phyloP scores from a whole-genome alignment of 2,113 vertebrate species.

The Asarcornis scutulata region DNA sequence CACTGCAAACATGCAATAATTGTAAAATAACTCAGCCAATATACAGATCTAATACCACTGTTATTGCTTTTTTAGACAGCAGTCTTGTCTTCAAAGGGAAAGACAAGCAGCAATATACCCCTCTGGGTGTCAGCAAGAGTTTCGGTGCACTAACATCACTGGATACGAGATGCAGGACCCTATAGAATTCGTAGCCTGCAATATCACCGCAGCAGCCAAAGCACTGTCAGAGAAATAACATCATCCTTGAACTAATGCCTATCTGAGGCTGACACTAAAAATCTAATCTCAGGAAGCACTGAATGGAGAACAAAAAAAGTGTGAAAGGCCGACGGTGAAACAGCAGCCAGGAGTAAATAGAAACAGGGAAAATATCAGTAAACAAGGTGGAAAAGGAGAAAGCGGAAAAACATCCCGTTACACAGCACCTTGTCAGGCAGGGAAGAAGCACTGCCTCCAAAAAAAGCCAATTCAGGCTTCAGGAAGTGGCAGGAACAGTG shows the following conservation, averaged over 20 bases:
- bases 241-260: background rate
- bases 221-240: background rate
- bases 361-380: background rate
- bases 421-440: constrained; percentile 71
- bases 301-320: background rate
- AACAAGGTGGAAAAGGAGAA: constrained; percentile 2
- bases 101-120: rapidly evolving
- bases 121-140: background rate
- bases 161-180: background rate
- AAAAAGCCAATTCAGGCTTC: constrained; percentile 66
- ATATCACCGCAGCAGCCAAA: background rate
- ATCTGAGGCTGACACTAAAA: background rate
- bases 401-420: constrained; percentile 11
- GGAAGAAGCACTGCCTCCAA: constrained; percentile 64
- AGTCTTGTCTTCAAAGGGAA: background rate
- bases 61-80: background rate
- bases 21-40: background rate
- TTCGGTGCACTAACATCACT: background rate
- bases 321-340: background rate
- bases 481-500: constrained; percentile 61
- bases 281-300: background rate
- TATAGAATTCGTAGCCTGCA: background rate
- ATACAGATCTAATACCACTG: background rate
- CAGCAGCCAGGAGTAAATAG: background rate
- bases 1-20: background rate